Evolutionary conservation across 2,113 vertebrate genomes (phyloP).

Genomic region (Esox niger): DNA sequence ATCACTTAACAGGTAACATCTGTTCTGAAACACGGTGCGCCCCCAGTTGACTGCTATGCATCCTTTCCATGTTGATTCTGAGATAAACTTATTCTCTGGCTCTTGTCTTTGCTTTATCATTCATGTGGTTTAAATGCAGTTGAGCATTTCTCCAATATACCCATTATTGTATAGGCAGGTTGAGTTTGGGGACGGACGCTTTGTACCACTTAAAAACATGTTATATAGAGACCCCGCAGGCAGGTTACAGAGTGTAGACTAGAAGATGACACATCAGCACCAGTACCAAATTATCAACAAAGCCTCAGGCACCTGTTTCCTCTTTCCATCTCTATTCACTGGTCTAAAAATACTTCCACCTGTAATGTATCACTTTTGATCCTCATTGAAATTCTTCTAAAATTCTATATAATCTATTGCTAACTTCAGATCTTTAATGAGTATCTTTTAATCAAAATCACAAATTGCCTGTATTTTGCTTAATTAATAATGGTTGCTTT

Average conservation of each 20-base stretch:
- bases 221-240: slow-evolving; percentile 26
- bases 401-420: slow-evolving; percentile 12
- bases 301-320: neutral
- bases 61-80: slow-evolving; percentile 10
- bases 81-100: slow-evolving; percentile 20
- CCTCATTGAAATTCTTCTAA: neutral
- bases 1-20: too few relatives aligned
- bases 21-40: too few relatives aligned
- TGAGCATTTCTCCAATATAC: neutral
- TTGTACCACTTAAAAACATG: neutral
- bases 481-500: slow-evolving; percentile 51
- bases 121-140: neutral
- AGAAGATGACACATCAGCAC: slow-evolving; percentile 29
- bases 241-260: slow-evolving; percentile 7
- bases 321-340: neutral
- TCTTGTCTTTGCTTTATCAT: neutral
- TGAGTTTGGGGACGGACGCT: neutral
- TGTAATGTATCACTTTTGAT: slow-evolving; percentile 15
- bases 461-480: slow-evolving; percentile 35
- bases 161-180: neutral
- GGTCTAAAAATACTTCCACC: neutral
- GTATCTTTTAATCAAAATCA: slow-evolving; percentile 46
- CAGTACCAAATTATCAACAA: slow-evolving; percentile 21
- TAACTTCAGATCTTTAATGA: slow-evolving; percentile 50
- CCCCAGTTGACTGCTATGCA: too few relatives aligned